These are phyloP conservation scores for Leuciscus waleckii DNA, from an alignment of 2,797 vertebrate species.

Conservation along the genomic window DNA sequence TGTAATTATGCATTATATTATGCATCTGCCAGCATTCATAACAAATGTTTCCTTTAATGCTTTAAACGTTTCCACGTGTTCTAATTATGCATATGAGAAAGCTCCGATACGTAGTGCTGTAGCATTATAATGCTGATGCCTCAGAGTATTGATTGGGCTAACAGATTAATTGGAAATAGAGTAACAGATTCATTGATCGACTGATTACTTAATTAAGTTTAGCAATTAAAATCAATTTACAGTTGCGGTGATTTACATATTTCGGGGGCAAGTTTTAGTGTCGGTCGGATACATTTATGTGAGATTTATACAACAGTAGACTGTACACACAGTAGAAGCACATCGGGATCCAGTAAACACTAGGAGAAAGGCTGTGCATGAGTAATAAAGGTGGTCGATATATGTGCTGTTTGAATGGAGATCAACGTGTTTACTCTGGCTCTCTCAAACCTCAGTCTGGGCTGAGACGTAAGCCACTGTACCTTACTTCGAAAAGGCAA, in stretches of 20 bases:
- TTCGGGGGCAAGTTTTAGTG: constrained; percentile 69
- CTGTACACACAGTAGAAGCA: constrained; percentile 72
- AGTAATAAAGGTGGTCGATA: constrained; percentile 79
- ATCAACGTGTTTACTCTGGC: constrained; percentile 79
- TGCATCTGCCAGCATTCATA: constrained; percentile 35
- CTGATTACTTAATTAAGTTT: constrained; percentile 41
- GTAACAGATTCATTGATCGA: constrained; percentile 26
- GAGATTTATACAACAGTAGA: constrained; percentile 54
- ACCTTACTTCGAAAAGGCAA: constrained; percentile 37
- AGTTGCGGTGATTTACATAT: constrained; percentile 61
- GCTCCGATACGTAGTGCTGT: neutral
- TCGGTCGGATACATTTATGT: neutral
- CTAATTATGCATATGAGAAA: constrained; percentile 32
- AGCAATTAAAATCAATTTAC: constrained; percentile 33
- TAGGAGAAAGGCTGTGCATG: constrained; percentile 74
- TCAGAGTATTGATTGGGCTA: constrained; percentile 39
- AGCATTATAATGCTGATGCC: constrained; percentile 13
- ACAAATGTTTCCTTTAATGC: constrained; percentile 32
- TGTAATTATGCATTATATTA: constrained; percentile 55
- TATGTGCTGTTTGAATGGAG: constrained; percentile 73
- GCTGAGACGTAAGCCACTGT: constrained; percentile 37
- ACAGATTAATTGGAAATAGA: constrained; percentile 42
- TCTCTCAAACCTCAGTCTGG: constrained; percentile 41
- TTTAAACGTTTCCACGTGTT: constrained; percentile 36
- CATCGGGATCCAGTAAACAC: constrained; percentile 78